These are phyloP conservation scores for Diploscapter pachys DNA, from an alignment of 1,140 invertebrate genomes.

Conservation along the genomic window DNA sequence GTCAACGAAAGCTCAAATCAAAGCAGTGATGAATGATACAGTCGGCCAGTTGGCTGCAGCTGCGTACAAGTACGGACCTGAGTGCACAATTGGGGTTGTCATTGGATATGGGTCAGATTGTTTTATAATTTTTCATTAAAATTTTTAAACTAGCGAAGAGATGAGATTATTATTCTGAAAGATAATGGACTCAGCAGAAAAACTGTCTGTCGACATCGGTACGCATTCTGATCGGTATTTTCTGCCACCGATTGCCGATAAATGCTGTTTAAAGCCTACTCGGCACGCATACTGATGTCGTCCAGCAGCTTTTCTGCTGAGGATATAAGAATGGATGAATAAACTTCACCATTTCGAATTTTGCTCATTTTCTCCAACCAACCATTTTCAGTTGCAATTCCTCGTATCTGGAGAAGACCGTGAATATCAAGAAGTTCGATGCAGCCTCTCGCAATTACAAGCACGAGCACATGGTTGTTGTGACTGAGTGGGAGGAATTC, in stretches of 20 bases:
- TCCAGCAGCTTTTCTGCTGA: not conserved
- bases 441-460: slow-evolving; percentile 42
- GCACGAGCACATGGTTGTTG: slow-evolving; percentile 54
- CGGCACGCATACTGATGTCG: too few species aligned
- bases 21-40: slow-evolving; percentile 59
- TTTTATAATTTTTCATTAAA: slow-evolving; percentile 45
- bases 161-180: too few species aligned
- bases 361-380: not conserved
- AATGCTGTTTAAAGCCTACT: too few species aligned
- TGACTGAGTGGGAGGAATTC: slow-evolving; percentile 59
- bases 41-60: slow-evolving; percentile 57
- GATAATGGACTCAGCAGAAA: too few species aligned
- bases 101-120: slow-evolving; percentile 54
- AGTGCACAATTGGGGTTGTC: slow-evolving; percentile 53
- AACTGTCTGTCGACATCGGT: too few species aligned
- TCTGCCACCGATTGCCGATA: slow-evolving; percentile 6
- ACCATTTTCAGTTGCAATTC: slow-evolving; percentile 53
- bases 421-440: slow-evolving; percentile 55
- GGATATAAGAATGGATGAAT: not conserved
- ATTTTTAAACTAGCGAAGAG: slow-evolving; percentile 57
- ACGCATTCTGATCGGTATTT: not conserved
- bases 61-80: slow-evolving; percentile 54
- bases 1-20: slow-evolving; percentile 55
- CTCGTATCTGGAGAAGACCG: slow-evolving; percentile 53
- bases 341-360: too few species aligned